A percentile compares a stretch with the other conserved stretches of the same genome.
Evolutionary conservation across 2,888 invertebrate genomes (phyloP).

Genomic region (Lapara coniferarum): DNA sequence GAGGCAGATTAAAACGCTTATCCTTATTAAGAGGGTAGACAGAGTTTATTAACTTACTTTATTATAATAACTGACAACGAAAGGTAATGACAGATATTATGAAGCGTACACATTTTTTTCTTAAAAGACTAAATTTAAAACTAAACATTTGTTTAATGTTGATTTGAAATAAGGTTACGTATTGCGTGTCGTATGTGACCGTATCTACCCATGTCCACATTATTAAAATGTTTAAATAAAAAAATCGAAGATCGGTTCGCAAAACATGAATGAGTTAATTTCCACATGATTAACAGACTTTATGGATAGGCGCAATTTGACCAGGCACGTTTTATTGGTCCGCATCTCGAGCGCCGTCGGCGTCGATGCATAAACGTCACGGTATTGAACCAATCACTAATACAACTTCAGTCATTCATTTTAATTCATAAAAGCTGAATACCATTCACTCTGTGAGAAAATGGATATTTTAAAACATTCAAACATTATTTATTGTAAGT

Average conservation of each 20-base stretch:
- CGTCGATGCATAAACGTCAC: neutral
- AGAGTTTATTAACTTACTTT: neutral
- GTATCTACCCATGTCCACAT: no score
- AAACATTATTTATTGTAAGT: neutral
- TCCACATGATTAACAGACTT: neutral
- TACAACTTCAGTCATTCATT: neutral
- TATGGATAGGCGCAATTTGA: constrained; percentile 11
- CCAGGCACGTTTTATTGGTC: constrained; percentile 7
- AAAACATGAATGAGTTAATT: neutral
- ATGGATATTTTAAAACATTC: neutral
- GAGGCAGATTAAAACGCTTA: neutral
- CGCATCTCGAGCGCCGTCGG: neutral
- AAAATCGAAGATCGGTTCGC: neutral
- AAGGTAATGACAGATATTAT: neutral
- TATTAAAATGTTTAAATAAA: neutral
- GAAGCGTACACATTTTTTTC: neutral
- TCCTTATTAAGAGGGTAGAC: constrained; percentile 5
- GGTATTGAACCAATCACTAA: neutral
- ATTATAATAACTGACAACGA: neutral
- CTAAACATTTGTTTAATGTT: no score
- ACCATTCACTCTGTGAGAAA: no score
- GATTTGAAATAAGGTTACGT: no score
- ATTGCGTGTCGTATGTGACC: no score
- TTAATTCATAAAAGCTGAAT: neutral
- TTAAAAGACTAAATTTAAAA: no score